Evolutionary conservation across 1,140 invertebrate genomes (phyloP).

Genomic region (Neocloeon triangulifer): DNA sequence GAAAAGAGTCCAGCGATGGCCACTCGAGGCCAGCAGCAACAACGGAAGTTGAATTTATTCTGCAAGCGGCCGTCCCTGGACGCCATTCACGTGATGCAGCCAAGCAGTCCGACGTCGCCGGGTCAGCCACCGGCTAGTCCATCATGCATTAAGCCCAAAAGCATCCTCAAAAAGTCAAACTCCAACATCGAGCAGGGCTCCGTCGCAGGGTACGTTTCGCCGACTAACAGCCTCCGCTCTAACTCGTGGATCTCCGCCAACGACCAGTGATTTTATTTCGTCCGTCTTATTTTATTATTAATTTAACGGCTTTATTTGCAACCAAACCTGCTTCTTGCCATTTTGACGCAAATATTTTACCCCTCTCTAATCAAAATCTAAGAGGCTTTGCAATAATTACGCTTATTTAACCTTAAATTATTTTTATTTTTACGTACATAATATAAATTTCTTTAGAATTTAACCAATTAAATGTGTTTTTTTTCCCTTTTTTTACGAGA

Average conservation of each 20-base stretch:
- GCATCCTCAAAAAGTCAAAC: slow-evolving; percentile 15
- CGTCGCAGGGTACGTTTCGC: slow-evolving; percentile 10
- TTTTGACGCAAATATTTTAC: too few species aligned
- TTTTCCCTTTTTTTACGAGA: too few species aligned
- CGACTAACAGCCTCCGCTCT: slow-evolving; percentile 7
- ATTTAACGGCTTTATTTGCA: too few species aligned
- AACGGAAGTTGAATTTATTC: slow-evolving; percentile 6
- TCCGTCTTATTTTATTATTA: too few species aligned
- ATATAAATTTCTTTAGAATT: too few species aligned
- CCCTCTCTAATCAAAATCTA: too few species aligned
- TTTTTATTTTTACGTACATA: too few species aligned
- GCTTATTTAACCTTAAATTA: too few species aligned
- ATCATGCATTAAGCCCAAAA: slow-evolving; percentile 13
- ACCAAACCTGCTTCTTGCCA: too few species aligned
- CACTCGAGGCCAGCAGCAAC: slow-evolving; percentile 6
- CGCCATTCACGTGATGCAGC: not conserved
- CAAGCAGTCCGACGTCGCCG: slow-evolving; percentile 9
- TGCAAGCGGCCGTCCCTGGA: slow-evolving; percentile 7
- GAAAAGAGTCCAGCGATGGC: slow-evolving; percentile 10
- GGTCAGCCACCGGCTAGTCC: slow-evolving; percentile 5
- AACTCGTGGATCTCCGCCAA: slow-evolving; percentile 9
- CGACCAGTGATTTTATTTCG: too few species aligned
- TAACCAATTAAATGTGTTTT: too few species aligned
- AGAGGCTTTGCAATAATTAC: too few species aligned
- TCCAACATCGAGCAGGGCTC: slow-evolving; percentile 13